A percentile compares a stretch with the other conserved stretches of the same genome.
These are phyloP conservation scores for Drosophila mettleri DNA, from an alignment of 2,888 invertebrate genomes.

Conservation along the genomic window DNA sequence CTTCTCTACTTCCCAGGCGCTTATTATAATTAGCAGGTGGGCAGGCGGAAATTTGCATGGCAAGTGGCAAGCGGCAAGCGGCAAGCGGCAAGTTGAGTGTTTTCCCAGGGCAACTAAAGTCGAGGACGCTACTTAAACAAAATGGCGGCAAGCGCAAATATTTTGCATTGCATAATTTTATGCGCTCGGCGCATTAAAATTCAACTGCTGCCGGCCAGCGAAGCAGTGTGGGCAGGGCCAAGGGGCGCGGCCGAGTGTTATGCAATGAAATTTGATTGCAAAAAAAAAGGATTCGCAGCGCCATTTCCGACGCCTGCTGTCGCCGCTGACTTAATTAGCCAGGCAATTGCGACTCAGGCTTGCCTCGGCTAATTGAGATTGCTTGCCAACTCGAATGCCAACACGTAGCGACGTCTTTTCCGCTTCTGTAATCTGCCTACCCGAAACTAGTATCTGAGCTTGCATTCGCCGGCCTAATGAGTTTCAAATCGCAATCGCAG, in stretches of 20 bases:
- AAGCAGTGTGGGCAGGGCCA: neutral
- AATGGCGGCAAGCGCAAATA: slow-evolving; percentile 61
- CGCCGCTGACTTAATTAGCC: slow-evolving; percentile 74
- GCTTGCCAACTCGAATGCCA: slow-evolving; percentile 58
- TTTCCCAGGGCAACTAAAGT: slow-evolving; percentile 41
- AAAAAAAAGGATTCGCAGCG: slow-evolving; percentile 58
- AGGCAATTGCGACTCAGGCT: slow-evolving; percentile 23
- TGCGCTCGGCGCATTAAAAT: slow-evolving; percentile 56
- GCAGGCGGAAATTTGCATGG: slow-evolving; percentile 32
- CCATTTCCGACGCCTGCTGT: slow-evolving; percentile 64
- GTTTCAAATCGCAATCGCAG: slow-evolving; percentile 33
- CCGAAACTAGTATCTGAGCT: slow-evolving; percentile 1
- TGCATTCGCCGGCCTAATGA: slow-evolving; percentile 51
- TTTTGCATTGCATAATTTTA: slow-evolving; percentile 72
- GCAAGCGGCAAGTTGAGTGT: slow-evolving; percentile 39
- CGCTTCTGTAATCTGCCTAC: slow-evolving; percentile 48
- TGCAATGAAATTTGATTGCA: slow-evolving; percentile 73
- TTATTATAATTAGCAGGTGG: slow-evolving; percentile 58
- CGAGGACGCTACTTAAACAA: slow-evolving; percentile 53
- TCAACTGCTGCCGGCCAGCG: slow-evolving; percentile 10
- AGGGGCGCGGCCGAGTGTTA: slow-evolving; percentile 3
- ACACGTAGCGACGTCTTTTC: slow-evolving; percentile 53
- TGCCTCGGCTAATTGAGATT: slow-evolving; percentile 64
- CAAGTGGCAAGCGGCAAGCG: slow-evolving; percentile 25
- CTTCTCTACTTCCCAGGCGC: slow-evolving; percentile 32